A percentile compares a stretch with the other conserved stretches of the same genome.
Evolutionary conservation across 2,797 vertebrate species (phyloP).

Genomic region (Tarsius wallacei): DNA sequence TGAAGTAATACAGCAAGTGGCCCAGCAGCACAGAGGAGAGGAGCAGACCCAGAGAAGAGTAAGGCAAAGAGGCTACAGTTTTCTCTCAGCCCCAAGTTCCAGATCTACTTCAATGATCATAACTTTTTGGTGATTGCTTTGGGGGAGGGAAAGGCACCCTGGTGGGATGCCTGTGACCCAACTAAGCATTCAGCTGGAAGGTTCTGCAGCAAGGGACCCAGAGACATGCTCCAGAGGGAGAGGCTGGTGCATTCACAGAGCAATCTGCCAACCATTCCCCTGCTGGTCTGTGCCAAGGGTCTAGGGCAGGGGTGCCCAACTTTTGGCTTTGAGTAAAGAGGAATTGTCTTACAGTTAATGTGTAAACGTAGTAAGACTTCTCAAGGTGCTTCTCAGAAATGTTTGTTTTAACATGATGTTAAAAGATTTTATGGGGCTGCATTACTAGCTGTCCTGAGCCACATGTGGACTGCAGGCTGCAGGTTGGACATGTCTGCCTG

Average conservation of each 20-base stretch:
- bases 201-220: neutral
- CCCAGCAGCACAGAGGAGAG: neutral
- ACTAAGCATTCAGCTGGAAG: slow-evolving; percentile 43
- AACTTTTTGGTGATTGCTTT: neutral
- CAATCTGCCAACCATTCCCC: neutral
- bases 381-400: too few species aligned
- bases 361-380: too few species aligned
- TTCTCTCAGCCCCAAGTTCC: neutral
- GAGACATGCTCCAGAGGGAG: neutral
- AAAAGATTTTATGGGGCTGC: too few species aligned
- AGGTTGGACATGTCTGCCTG: too few species aligned
- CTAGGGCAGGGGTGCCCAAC: neutral
- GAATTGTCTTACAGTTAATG: too few species aligned
- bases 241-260: slow-evolving; percentile 11
- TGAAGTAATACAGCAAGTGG: neutral
- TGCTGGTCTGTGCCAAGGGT: neutral
- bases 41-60: neutral
- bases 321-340: too few species aligned
- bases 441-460: too few species aligned
- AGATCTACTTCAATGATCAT: neutral
- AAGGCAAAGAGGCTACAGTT: neutral
- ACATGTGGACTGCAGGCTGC: too few species aligned
- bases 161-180: slow-evolving; percentile 36
- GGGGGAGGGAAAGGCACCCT: slow-evolving; percentile 26
- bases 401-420: too few species aligned